Conservation (phyloP, 2,797 vertebrate genomes). For the Clamator glandarius region DNA sequence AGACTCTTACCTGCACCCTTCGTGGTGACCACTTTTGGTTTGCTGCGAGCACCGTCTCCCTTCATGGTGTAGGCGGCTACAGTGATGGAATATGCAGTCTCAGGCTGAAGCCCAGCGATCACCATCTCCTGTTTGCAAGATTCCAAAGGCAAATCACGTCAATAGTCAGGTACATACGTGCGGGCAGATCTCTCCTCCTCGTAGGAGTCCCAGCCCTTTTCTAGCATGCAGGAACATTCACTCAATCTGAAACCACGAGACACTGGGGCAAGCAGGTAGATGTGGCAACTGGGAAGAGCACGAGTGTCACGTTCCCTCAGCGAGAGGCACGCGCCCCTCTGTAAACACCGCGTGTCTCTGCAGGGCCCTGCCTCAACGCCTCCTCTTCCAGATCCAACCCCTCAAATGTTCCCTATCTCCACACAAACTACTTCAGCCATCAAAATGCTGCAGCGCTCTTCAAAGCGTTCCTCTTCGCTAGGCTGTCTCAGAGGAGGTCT, state of each 20-base stretch:
- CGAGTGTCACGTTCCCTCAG: background rate
- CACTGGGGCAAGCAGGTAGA: background rate
- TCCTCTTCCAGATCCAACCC: background rate
- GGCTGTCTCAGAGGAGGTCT: constrained; percentile 1
- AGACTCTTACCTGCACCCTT: constrained; percentile 90
- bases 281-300: background rate
- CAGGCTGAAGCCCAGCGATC: constrained; percentile 92
- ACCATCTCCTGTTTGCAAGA: constrained; percentile 88
- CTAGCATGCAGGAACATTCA: constrained; percentile 26
- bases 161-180: background rate
- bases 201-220: background rate
- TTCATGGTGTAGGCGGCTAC: constrained; percentile 99
- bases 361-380: background rate
- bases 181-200: background rate
- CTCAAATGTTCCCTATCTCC: background rate
- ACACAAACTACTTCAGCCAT: constrained; percentile 28
- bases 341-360: background rate
- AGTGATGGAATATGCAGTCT: constrained; percentile 96
- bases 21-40: constrained; percentile 92
- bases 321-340: background rate
- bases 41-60: constrained; percentile 97
- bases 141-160: background rate
- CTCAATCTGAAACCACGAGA: background rate
- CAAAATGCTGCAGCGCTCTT: background rate
- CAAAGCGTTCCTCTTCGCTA: constrained; percentile 22